These are phyloP conservation scores for Crypturellus undulatus DNA, from an alignment of 2,113 vertebrate species.

Conservation along the genomic window DNA sequence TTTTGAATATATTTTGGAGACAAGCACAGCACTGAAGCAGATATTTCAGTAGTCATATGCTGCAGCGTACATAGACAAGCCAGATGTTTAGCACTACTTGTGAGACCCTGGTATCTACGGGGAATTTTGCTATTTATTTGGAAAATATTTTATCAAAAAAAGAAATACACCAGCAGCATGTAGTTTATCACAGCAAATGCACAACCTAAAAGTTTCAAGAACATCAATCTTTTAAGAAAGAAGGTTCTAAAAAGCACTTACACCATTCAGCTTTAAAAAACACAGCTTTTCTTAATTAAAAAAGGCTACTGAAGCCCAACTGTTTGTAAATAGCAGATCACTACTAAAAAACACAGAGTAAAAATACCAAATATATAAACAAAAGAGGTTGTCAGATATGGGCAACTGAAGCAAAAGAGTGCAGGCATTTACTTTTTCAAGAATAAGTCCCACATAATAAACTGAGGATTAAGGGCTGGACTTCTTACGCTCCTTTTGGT, in stretches of 20 bases:
- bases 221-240: neutral
- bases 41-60: neutral
- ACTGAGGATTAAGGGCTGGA: neutral
- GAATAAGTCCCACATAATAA: neutral
- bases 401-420: neutral
- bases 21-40: neutral
- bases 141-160: neutral
- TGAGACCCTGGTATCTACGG: neutral
- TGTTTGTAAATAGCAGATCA: constrained; percentile 2
- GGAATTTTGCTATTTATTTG: constrained; percentile 27
- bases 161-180: neutral
- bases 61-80: neutral
- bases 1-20: constrained; percentile 19
- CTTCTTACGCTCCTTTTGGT: neutral
- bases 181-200: neutral
- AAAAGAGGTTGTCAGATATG: neutral
- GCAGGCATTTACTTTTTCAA: neutral
- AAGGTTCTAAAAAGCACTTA: neutral
- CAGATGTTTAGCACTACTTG: constrained; percentile 46
- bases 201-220: neutral
- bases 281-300: neutral
- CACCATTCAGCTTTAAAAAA: neutral
- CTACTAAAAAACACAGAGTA: neutral
- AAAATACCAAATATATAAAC: neutral
- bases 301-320: neutral